A percentile compares a stretch with the other conserved stretches of the same genome.
Conservation (phyloP, 2,797 vertebrate genomes). For the Cirrhinus mrigala region DNA sequence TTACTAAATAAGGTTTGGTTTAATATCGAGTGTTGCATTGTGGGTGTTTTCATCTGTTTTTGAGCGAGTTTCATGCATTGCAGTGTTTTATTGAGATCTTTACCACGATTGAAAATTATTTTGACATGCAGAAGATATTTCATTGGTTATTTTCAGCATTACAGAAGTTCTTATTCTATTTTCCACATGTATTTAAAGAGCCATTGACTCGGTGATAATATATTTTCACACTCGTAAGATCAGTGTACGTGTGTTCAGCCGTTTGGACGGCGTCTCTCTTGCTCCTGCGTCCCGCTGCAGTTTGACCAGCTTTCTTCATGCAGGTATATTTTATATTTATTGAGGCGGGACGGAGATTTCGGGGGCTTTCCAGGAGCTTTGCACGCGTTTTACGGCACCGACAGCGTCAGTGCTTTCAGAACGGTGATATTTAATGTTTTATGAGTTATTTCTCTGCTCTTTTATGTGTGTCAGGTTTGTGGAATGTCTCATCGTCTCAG, state of each 20-base stretch:
- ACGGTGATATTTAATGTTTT: conserved; percentile 36
- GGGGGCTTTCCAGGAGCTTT: conserved; percentile 53
- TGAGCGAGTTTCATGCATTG: not conserved
- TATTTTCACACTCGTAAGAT: not conserved
- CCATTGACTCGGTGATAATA: conserved; percentile 9
- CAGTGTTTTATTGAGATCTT: not conserved
- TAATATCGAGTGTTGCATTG: not conserved
- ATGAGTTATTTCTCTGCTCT: conserved; percentile 8
- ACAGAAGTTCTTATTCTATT: not conserved
- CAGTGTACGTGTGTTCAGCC: not conserved
- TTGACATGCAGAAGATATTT: not conserved
- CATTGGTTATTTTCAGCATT: not conserved
- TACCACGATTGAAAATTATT: not conserved
- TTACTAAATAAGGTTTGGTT: not conserved
- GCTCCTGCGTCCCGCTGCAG: not conserved
- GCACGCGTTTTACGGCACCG: conserved; percentile 59
- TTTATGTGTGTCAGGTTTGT: conserved; percentile 2
- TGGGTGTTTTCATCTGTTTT: not conserved
- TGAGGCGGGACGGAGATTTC: conserved; percentile 53
- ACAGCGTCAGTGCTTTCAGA: conserved; percentile 21
- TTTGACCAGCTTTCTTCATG: conserved; percentile 46
- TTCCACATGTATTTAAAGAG: conserved; percentile 8
- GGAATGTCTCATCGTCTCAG: not conserved
- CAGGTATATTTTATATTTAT: conserved; percentile 67
- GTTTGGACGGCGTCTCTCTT: no score